These are phyloP conservation scores for Acanthornis magna DNA, from an alignment of 2,797 vertebrate genomes.

Conservation along the genomic window DNA sequence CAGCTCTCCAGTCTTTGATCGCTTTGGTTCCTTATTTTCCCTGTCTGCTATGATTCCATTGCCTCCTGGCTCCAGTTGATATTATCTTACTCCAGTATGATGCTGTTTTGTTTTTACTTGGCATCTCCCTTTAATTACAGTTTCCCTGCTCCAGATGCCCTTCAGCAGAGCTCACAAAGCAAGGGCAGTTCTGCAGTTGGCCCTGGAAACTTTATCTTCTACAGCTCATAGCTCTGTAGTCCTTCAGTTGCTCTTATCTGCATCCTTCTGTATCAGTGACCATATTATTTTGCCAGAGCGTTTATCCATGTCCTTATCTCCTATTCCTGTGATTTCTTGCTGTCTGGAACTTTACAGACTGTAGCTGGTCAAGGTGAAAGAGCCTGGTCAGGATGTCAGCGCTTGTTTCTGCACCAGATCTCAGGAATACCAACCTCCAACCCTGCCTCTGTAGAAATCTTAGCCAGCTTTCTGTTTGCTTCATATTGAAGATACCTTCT, in stretches of 20 bases:
- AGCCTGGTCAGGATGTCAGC: background rate
- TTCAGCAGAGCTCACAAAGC: background rate
- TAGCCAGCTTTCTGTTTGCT: background rate
- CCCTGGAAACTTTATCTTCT: background rate
- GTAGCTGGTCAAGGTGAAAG: background rate
- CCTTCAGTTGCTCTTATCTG: background rate
- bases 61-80: background rate
- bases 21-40: background rate
- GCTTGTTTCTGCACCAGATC: background rate
- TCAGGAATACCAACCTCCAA: background rate
- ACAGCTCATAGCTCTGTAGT: background rate
- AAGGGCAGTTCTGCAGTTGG: background rate
- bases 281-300: background rate
- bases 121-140: background rate
- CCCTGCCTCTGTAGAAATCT: background rate
- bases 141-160: background rate
- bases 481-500: background rate
- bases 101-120: background rate
- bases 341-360: background rate
- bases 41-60: constrained; percentile 37
- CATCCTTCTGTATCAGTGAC: background rate
- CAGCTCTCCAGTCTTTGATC: background rate
- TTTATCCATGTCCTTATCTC: background rate
- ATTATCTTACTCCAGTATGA: background rate
- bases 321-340: background rate